Evolutionary conservation across 2,888 invertebrate species (phyloP).

Genomic region (Mesoligia furuncula): DNA sequence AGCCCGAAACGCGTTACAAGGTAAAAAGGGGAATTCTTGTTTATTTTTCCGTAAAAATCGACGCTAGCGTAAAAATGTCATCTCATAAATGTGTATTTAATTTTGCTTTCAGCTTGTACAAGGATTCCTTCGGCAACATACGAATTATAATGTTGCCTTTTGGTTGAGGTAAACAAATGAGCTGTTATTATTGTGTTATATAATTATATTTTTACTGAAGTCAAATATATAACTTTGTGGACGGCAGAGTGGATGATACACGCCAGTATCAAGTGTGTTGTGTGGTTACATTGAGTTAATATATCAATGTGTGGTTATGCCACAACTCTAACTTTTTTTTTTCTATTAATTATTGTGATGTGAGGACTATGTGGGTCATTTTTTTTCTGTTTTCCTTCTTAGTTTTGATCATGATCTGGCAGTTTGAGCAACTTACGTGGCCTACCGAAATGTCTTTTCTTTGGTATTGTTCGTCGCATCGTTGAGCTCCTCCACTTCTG

Average conservation of each 20-base stretch:
- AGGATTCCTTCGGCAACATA: constrained; percentile 22
- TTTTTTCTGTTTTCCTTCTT: too few relatives aligned
- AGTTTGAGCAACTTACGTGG: too few relatives aligned
- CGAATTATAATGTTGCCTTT: constrained; percentile 37
- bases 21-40: constrained; percentile 15
- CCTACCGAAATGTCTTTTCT: too few relatives aligned
- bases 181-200: constrained; percentile 5
- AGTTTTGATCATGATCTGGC: too few relatives aligned
- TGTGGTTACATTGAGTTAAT: not conserved
- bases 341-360: too few relatives aligned
- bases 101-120: constrained; percentile 43
- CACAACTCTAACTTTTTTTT: too few relatives aligned
- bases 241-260: too few relatives aligned
- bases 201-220: constrained; percentile 5
- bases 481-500: too few relatives aligned
- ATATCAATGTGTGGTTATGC: too few relatives aligned
- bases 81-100: constrained; percentile 43
- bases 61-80: constrained; percentile 30
- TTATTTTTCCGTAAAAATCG: constrained; percentile 37
- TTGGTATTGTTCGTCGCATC: too few relatives aligned
- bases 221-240: not conserved
- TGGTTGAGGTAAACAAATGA: constrained; percentile 22
- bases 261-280: not conserved
- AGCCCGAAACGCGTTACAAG: too few relatives aligned
- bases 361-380: too few relatives aligned